Percentiles rank a stretch among this genome's conserved stretches.
These are phyloP conservation scores for Nomada fabriciana DNA, from an alignment of 2,888 invertebrate species.

Conservation along the genomic window DNA sequence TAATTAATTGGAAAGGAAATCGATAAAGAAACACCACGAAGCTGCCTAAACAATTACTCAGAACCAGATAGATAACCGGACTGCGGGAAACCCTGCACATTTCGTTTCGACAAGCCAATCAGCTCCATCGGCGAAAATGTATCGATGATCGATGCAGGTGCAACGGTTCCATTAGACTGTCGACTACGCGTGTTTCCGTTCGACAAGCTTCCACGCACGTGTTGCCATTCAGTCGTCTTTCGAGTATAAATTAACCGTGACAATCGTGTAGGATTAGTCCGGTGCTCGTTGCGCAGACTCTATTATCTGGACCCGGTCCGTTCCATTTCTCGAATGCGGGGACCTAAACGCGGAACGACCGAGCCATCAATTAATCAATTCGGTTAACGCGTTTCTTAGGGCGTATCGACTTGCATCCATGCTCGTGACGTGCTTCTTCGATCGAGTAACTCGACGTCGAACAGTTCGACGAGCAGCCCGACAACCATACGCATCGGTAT, in stretches of 20 bases:
- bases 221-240: slow-evolving; percentile 35
- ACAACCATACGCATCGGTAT: background rate
- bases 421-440: background rate
- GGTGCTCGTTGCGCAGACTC: slow-evolving; percentile 29
- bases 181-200: slow-evolving; percentile 1
- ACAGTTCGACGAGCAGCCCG: background rate
- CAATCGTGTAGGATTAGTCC: slow-evolving; percentile 48
- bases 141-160: slow-evolving; percentile 20
- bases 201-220: slow-evolving; percentile 1
- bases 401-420: too few relatives aligned
- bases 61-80: background rate
- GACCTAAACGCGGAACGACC: slow-evolving; percentile 23
- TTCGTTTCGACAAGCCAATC: slow-evolving; percentile 7
- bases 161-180: slow-evolving; percentile 10
- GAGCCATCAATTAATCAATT: slow-evolving; percentile 61
- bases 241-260: slow-evolving; percentile 58
- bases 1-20: too few relatives aligned
- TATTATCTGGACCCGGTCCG: slow-evolving; percentile 45
- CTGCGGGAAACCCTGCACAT: too few relatives aligned
- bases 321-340: slow-evolving; percentile 24
- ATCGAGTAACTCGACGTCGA: background rate
- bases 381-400: slow-evolving; percentile 53
- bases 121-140: background rate
- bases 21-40: background rate
- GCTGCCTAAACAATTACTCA: background rate